Base-by-base conservation (phyloP, 2,797 vertebrate genomes). In the Anabacerthia variegaticeps region DNA sequence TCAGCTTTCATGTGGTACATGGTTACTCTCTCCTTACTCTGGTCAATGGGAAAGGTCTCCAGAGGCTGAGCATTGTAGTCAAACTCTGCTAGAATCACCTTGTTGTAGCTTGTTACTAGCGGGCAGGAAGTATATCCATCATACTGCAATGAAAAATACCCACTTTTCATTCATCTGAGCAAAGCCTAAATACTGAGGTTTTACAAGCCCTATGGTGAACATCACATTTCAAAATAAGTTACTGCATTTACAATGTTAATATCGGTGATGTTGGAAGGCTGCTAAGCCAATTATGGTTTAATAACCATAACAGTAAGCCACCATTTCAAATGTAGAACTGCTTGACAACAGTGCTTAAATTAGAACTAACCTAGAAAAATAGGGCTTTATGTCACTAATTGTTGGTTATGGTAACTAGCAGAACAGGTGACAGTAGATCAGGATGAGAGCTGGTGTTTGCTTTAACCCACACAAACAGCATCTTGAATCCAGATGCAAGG, bases 121-220 rank as follows among this genome's bases (percentile, higher is more conserved):
- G 99, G 99, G 85, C 99, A 99, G 4, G 99, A 99, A 1, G 99
- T 99, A 93, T 99, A 99, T 78, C 99, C 99, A 79, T 99, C 98
- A 24, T 99, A 99, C 99, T 99, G 93, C 65, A 96, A 98, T 67
- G 51, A 52, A 78, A 93, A 80, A 75, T 5, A 67, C 0, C 20
- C 52, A 32, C 16, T 41, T 54, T 7, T 37, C 11, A 32, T 49
- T 66, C 28, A 34, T 51, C 17, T 43, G 24, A 61, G 12, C 34
- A 34, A 67, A 63, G 44, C 24, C 52, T n/a, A 32, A 56, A 61
- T 20, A 30, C 58, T 72, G 51, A 68, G 12, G 5, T 61, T 49
- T 8, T 61, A 21, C 19, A 65, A 90, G 39, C 34, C 44, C 32
- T 8, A 13, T 6, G 3, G 37, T n/a, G 52, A 86, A 58, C 2